Evolutionary conservation across 2,113 vertebrate species (phyloP).

Genomic region (Centropristis striata): DNA sequence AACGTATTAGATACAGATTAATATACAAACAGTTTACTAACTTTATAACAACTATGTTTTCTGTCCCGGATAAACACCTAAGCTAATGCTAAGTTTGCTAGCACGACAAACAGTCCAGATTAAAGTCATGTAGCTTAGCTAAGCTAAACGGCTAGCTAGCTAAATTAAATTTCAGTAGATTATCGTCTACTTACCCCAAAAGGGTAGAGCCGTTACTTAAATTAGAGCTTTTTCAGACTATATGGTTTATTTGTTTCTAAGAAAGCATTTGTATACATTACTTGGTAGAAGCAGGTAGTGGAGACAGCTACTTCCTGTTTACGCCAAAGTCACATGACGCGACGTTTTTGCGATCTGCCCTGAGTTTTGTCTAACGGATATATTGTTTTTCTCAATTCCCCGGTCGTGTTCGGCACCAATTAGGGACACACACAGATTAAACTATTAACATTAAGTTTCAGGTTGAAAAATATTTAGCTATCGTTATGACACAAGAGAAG

Average conservation of each 20-base stretch:
- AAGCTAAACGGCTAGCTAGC: slow-evolving; percentile 19
- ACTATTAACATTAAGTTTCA: too few relatives aligned
- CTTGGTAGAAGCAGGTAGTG: slow-evolving; percentile 54
- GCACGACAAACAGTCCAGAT: slow-evolving; percentile 13
- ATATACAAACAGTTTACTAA: background rate
- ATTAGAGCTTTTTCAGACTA: background rate
- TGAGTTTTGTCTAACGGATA: slow-evolving; percentile 4
- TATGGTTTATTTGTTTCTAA: background rate
- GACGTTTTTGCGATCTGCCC: too few relatives aligned
- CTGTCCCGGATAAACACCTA: slow-evolving; percentile 31
- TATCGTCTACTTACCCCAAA: slow-evolving; percentile 43
- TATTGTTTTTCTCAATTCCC: background rate
- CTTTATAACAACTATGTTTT: slow-evolving; percentile 2
- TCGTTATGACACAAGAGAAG: too few relatives aligned
- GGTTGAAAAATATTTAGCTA: too few relatives aligned
- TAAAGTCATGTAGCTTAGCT: slow-evolving; percentile 23
- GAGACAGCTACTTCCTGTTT: slow-evolving; percentile 84
- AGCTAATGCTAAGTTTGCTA: slow-evolving; percentile 75
- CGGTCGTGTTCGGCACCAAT: background rate
- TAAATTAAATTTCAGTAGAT: background rate
- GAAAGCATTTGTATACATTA: slow-evolving; percentile 54
- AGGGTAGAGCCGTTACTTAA: slow-evolving; percentile 13
- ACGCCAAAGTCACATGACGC: slow-evolving; percentile 79
- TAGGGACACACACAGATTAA: background rate
- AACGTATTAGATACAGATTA: background rate